Conservation (phyloP, 2,797 vertebrate species). For the Oceanodroma leucorhoa region DNA sequence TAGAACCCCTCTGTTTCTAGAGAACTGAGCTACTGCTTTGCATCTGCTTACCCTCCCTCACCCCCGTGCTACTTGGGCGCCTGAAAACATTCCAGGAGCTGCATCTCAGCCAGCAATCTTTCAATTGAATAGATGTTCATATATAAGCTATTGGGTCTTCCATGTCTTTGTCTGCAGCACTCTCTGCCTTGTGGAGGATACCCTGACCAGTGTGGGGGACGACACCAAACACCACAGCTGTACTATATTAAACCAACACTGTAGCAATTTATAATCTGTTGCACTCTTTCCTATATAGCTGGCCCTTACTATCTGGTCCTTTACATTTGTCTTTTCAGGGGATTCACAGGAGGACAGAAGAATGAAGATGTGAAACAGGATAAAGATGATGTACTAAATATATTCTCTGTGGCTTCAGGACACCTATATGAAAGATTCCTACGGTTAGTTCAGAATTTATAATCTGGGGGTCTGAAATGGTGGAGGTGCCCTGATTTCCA, state of each 20-base stretch:
- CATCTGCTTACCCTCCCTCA: background rate
- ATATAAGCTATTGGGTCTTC: background rate
- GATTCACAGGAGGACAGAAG: conserved; percentile 89
- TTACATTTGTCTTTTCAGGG: conserved; percentile 73
- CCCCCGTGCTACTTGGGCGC: background rate
- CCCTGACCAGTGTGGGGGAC: background rate
- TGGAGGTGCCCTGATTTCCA: background rate
- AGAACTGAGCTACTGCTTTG: background rate
- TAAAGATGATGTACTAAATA: conserved; percentile 94
- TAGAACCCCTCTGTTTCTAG: background rate
- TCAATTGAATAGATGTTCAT: background rate
- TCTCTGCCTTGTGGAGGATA: background rate
- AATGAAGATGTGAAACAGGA: conserved; percentile 89
- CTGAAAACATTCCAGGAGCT: background rate
- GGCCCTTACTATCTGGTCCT: background rate
- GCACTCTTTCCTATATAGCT: background rate
- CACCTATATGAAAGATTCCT: conserved; percentile 97
- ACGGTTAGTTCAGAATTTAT: conserved; percentile 78
- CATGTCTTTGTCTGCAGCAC: background rate
- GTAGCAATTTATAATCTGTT: background rate
- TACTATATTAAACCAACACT: background rate
- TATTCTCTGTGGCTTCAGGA: conserved; percentile 96
- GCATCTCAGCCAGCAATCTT: background rate
- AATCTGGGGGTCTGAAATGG: background rate
- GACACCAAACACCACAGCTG: background rate